Evolutionary conservation across 2,113 vertebrate species (phyloP).

Genomic region (Collichthys lucidus): DNA sequence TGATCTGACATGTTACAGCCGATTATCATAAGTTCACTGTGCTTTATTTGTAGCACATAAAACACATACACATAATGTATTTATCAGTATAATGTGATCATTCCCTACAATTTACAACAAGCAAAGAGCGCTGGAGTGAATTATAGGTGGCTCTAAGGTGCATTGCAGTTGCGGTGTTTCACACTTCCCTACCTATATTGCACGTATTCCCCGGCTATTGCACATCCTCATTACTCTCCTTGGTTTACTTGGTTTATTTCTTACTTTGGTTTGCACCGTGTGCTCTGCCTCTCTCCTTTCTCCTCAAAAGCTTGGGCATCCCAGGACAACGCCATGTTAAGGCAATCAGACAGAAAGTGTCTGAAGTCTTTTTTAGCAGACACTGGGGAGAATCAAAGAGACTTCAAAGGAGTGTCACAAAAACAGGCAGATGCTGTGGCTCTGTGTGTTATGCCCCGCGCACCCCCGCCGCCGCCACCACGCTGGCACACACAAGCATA

Average conservation of each 20-base stretch:
- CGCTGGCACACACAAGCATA: slow-evolving; percentile 44
- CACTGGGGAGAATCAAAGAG: slow-evolving; percentile 76
- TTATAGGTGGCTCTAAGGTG: slow-evolving; percentile 18
- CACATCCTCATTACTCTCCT: slow-evolving; percentile 64
- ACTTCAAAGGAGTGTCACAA: slow-evolving; percentile 82
- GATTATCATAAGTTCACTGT: background rate
- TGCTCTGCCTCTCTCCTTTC: slow-evolving; percentile 17
- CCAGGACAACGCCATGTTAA: slow-evolving; percentile 75
- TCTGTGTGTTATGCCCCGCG: slow-evolving; percentile 45
- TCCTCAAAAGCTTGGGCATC: slow-evolving; percentile 68
- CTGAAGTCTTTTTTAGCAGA: slow-evolving; percentile 77
- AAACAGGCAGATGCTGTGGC: slow-evolving; percentile 77
- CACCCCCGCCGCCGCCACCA: background rate
- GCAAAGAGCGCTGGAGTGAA: background rate
- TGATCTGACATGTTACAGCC: background rate
- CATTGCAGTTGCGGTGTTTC: slow-evolving; percentile 33
- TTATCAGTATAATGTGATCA: slow-evolving; percentile 1
- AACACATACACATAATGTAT: background rate
- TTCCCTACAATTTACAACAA: slow-evolving; percentile 26
- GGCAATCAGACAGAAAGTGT: slow-evolving; percentile 75
- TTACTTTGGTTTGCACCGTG: slow-evolving; percentile 41
- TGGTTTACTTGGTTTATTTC: slow-evolving; percentile 49
- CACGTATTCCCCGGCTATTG: slow-evolving; percentile 65
- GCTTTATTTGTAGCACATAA: background rate
- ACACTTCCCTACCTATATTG: slow-evolving; percentile 52